A percentile compares a stretch with the other conserved stretches of the same genome.
These are phyloP conservation scores for Pristionchus mayeri DNA, from an alignment of 2,888 invertebrate genomes.

Conservation along the genomic window DNA sequence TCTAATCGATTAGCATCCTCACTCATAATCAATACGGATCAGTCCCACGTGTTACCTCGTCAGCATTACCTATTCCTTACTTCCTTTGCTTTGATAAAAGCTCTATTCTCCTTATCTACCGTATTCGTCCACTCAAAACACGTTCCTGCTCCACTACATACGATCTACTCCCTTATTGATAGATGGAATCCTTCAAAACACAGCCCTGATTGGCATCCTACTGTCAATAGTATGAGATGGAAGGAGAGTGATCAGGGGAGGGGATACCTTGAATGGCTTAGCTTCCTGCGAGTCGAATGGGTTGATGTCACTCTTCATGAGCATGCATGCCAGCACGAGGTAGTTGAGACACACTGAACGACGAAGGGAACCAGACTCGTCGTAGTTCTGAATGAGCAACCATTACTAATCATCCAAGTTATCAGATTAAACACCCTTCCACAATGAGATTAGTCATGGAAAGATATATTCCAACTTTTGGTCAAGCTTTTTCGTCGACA, in stretches of 20 bases:
- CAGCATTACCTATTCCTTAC: constrained; percentile 24
- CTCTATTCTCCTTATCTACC: constrained; percentile 17
- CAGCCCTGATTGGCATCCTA: neutral
- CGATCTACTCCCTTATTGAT: neutral
- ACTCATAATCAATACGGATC: constrained; percentile 35
- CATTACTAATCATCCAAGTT: no score
- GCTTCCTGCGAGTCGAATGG: constrained; percentile 99
- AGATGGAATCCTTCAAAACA: constrained; percentile 20
- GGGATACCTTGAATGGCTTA: constrained; percentile 89
- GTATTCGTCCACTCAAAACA: neutral
- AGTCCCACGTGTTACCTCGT: constrained; percentile 17
- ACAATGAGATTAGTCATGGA: neutral
- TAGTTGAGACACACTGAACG: constrained; percentile 98
- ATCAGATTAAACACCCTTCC: no score
- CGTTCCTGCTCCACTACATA: constrained; percentile 11
- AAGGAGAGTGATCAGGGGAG: no score
- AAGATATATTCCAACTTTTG: neutral
- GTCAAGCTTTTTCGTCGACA: constrained; percentile 4
- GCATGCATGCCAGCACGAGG: constrained; percentile 97
- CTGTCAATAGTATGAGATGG: no score
- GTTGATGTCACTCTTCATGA: constrained; percentile 98
- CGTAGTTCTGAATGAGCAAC: constrained; percentile 90
- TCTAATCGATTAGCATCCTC: neutral
- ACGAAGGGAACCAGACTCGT: constrained; percentile 96
- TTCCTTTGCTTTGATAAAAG: neutral